Conservation (phyloP, 2,888 invertebrate genomes). For the Ennomos quercinarius region DNA sequence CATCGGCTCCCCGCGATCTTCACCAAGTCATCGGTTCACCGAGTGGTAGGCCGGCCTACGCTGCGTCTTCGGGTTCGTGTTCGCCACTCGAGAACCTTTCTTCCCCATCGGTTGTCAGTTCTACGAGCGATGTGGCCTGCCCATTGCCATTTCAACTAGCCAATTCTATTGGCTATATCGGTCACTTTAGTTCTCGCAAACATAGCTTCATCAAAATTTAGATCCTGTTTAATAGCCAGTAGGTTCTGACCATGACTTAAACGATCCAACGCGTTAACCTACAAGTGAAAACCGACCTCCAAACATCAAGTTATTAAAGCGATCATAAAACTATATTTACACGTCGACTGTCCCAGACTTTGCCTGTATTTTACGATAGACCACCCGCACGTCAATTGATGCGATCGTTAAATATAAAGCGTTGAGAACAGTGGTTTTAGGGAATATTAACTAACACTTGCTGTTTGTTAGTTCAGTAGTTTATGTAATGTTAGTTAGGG, state of each 20-base stretch:
- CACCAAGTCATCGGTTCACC: too few species aligned
- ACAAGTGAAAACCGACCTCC: slow-evolving; percentile 37
- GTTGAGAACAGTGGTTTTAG: slow-evolving; percentile 46
- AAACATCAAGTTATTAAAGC: slow-evolving; percentile 39
- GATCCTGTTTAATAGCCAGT: background rate
- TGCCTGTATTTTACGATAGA: slow-evolving; percentile 62
- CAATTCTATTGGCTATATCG: too few species aligned
- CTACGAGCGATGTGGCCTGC: too few species aligned
- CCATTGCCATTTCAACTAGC: too few species aligned
- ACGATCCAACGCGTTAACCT: slow-evolving; percentile 22
- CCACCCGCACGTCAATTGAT: slow-evolving; percentile 72
- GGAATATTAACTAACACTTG: slow-evolving; percentile 49
- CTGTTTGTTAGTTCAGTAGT: slow-evolving; percentile 19
- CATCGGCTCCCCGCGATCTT: too few species aligned
- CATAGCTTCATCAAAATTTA: too few species aligned
- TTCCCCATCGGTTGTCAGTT: too few species aligned
- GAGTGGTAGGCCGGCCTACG: too few species aligned
- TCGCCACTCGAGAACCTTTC: too few species aligned
- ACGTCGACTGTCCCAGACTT: slow-evolving; percentile 51
- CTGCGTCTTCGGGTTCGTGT: too few species aligned
- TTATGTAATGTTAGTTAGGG: background rate
- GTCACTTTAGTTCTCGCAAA: too few species aligned
- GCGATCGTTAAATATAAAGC: slow-evolving; percentile 60
- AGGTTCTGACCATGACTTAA: slow-evolving; percentile 16
- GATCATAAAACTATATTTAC: slow-evolving; percentile 61